Evolutionary conservation across 92 coral and sea anemone species (phyloP).

Genomic region (Umimayanthus kanabou): DNA sequence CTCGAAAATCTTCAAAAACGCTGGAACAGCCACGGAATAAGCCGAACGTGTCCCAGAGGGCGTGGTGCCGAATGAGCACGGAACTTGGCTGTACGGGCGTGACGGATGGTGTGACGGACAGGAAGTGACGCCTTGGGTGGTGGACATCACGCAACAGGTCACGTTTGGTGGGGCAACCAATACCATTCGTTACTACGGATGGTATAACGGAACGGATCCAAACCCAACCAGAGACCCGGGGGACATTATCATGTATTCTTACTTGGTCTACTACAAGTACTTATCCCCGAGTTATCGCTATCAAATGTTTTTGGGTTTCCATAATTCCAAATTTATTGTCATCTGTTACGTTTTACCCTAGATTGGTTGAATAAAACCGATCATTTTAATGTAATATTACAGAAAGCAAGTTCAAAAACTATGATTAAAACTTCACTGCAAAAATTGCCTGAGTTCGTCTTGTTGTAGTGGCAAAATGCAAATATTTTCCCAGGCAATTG

Average conservation of each 20-base stretch:
- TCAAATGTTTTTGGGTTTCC: no score
- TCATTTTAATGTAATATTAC: no score
- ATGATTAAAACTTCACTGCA: no score
- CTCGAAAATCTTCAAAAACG: constrained; percentile 78
- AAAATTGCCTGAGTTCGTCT: no score
- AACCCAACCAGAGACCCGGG: constrained; percentile 92
- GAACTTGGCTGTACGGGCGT: constrained; percentile 90
- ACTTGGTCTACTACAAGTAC: constrained; percentile 66
- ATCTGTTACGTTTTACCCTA: no score
- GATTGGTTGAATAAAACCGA: no score
- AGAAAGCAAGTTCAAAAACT: no score
- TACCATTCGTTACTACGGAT: constrained; percentile 74
- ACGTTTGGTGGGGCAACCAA: constrained; percentile 53
- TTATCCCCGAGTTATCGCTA: no score
- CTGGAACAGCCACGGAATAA: constrained; percentile 85
- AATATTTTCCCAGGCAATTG: no score
- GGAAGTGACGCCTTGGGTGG: constrained; percentile 94
- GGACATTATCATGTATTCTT: constrained; percentile 86
- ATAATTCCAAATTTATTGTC: no score
- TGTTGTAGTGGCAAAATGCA: no score
- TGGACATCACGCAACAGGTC: constrained; percentile 79
- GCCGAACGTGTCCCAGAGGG: constrained; percentile 73
- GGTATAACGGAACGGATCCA: constrained; percentile 85
- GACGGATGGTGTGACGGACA: constrained; percentile 99
- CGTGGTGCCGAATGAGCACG: constrained; percentile 76